phyloP scores from a whole-genome alignment of 2,113 vertebrate genomes.

The Anseranas semipalmata region DNA sequence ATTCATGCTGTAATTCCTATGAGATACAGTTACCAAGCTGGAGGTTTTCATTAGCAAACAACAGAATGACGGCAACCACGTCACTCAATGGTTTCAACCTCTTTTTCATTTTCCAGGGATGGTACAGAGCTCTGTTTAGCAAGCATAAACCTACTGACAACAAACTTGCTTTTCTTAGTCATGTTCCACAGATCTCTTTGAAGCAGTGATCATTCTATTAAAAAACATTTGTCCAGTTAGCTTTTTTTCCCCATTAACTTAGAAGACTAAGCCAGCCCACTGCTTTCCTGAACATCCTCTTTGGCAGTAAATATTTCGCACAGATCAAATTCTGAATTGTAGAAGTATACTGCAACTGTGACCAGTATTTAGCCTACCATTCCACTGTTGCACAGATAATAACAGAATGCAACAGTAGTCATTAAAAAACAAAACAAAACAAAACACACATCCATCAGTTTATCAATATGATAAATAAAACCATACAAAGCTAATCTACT shows the following conservation, averaged over 20 bases:
- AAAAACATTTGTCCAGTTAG: neutral
- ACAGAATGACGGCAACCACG: neutral
- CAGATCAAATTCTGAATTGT: neutral
- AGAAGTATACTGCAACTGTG: neutral
- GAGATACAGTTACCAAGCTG: neutral
- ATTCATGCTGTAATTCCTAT: neutral
- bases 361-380: neutral
- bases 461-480: constrained; percentile 1
- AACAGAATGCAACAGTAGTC: neutral
- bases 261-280: neutral
- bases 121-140: neutral
- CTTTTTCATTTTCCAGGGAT: neutral
- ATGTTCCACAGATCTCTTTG: neutral
- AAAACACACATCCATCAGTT: neutral
- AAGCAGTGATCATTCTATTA: neutral
- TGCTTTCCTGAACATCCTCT: neutral
- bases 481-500: neutral
- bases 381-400: neutral
- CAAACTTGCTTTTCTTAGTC: constrained; percentile 40
- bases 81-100: neutral
- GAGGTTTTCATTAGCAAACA: neutral
- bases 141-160: neutral
- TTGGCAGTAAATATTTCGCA: neutral
- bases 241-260: neutral
- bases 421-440: neutral